Conservation (phyloP, 2,113 vertebrate species). For the Amblyopsis rosae region DNA sequence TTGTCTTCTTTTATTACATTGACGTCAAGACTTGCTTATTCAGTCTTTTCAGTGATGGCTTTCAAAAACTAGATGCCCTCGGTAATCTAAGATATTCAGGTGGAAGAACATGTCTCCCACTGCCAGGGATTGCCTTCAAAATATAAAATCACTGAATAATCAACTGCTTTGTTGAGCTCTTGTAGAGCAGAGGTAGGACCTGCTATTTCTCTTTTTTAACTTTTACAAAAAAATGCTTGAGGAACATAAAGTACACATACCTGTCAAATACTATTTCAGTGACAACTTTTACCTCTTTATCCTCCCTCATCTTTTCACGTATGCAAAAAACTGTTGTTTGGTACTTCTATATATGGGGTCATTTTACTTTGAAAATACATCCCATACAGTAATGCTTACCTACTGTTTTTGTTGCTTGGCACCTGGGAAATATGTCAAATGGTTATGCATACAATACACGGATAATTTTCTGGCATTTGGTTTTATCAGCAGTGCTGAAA, state of each 20-base stretch:
- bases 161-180: constrained; percentile 14
- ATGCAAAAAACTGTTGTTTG: too few species aligned
- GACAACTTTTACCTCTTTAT: too few species aligned
- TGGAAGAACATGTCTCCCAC: constrained; percentile 23
- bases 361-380: too few species aligned
- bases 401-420: too few species aligned
- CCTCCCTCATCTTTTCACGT: too few species aligned
- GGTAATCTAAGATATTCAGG: constrained; percentile 7
- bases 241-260: not conserved
- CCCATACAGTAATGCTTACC: too few species aligned
- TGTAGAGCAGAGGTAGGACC: constrained; percentile 5
- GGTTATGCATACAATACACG: not conserved
- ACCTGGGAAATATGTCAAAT: not conserved
- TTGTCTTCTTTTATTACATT: not conserved
- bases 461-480: not conserved
- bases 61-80: constrained; percentile 17
- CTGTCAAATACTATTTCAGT: not conserved
- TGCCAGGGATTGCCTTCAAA: constrained; percentile 16
- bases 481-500: too few species aligned
- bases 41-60: not conserved
- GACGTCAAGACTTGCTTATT: constrained; percentile 21
- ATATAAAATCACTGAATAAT: constrained; percentile 27
- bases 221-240: not conserved
- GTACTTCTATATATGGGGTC: too few species aligned
- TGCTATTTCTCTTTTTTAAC: not conserved